Evolutionary conservation across 2,888 invertebrate species (phyloP).

Genomic region (Yponomeuta cagnagella): DNA sequence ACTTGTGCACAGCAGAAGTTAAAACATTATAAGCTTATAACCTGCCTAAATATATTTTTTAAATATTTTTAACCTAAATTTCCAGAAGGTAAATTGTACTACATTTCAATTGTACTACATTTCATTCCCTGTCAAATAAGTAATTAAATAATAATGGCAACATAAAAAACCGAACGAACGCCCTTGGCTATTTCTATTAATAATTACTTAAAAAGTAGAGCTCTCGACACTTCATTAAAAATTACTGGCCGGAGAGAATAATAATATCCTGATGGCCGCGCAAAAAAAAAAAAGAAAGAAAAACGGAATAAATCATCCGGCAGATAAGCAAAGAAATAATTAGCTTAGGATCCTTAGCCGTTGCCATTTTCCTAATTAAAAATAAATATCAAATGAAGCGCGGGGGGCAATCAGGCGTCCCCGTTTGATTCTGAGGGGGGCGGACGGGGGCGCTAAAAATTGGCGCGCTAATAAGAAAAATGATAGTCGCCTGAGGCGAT

Average conservation of each 20-base stretch:
- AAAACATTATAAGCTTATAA: no score
- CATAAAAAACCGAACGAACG: neutral
- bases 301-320: slow-evolving; percentile 56
- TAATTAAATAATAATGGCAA: neutral
- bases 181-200: slow-evolving; percentile 15
- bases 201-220: slow-evolving; percentile 10
- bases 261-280: slow-evolving; percentile 18
- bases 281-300: slow-evolving; percentile 25
- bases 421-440: slow-evolving; percentile 11
- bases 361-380: slow-evolving; percentile 66
- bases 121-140: neutral
- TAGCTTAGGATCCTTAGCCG: slow-evolving; percentile 38
- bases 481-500: slow-evolving; percentile 23
- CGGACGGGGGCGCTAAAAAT: slow-evolving; percentile 8
- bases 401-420: slow-evolving; percentile 34
- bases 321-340: slow-evolving; percentile 69
- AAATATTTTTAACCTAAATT: no score
- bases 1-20: no score
- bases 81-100: no score
- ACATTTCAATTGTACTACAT: neutral
- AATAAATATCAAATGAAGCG: slow-evolving; percentile 68
- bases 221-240: slow-evolving; percentile 18
- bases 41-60: no score
- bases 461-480: slow-evolving; percentile 22
- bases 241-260: slow-evolving; percentile 16